Evolutionary conservation across 2,888 invertebrate species (phyloP), one percentile per base, ranked within the genome.

Genomic region (Drosophila dives): DNA sequence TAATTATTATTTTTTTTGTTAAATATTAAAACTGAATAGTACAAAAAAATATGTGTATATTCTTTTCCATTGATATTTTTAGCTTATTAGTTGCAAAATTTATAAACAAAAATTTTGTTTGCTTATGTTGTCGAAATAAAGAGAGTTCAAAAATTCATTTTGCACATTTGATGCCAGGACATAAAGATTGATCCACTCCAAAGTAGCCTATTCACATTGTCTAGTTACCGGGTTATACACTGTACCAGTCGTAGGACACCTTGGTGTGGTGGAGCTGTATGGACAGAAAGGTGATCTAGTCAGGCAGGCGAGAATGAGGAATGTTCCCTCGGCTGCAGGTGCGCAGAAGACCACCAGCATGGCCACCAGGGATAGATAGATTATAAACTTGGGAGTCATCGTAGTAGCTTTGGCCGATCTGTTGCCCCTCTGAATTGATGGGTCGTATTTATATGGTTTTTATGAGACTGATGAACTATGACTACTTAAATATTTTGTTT

Each of bases 261-360:
- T 7, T 6, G 68, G 68, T 12, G 68, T 69, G 5, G 69, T 68
- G 0, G 69, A 59, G 23, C 32, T 34, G 26, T n/a, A 36, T 0
- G 69, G 40, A 26, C 68, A 68, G 6, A 59, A 6, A 0, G 68
- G 32, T 8, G 69, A 68, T 20, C 51, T 1, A 2, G 50, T 42
- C 20, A 68, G 23, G 32, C 68, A 68, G 5, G 67, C 67, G 8
- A 68, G 23, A 3, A 68, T 0, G 0, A 34, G 15, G n/a, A 68
- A 26, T 8, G 68, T 68, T 12, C 69, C 68, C 5, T 68, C 69
- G 49, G 49, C 59, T 12, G 59, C 32, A 12, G 68, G 68, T 15
- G 68, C 50, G 5, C 8, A 8, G n/a, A 59, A 12, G 34, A 59
- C 32, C 69, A 68, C 8, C 32, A 68, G 7, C 49, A 59, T 59